A percentile compares a stretch with the other conserved stretches of the same genome.
Evolutionary conservation across 1,140 invertebrate genomes (phyloP).

Genomic region (Drosophila prosaltans): DNA sequence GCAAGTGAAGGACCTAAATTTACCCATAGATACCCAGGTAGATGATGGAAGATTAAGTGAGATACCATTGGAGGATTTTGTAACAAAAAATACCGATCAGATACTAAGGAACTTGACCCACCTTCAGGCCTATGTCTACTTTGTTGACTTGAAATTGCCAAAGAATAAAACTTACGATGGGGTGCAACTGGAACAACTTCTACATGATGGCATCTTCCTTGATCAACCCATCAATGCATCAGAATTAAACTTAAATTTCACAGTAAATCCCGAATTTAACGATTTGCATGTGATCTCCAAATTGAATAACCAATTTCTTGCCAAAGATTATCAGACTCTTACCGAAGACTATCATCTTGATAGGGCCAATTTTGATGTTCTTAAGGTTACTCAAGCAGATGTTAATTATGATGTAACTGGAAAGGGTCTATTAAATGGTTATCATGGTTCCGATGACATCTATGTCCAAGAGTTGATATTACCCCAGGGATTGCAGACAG

Average conservation of each 20-base stretch:
- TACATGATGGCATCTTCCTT: constrained; percentile 72
- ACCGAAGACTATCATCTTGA: constrained; percentile 55
- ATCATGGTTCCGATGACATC: constrained; percentile 30
- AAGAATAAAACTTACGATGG: constrained; percentile 67
- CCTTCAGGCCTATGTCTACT: constrained; percentile 82
- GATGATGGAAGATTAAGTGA: constrained; percentile 74
- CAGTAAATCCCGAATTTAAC: constrained; percentile 16
- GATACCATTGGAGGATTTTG: constrained; percentile 77
- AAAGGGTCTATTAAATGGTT: constrained; percentile 47
- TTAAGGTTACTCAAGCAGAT: constrained; percentile 44
- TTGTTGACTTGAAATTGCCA: constrained; percentile 74
- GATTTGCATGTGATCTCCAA: constrained; percentile 31
- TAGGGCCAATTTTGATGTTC: constrained; percentile 33
- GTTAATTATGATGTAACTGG: constrained; percentile 53
- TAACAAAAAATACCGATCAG: constrained; percentile 83
- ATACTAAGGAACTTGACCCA: constrained; percentile 60
- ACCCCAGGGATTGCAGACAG: constrained; percentile 47
- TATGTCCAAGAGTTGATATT: constrained; percentile 68
- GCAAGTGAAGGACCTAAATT: constrained; percentile 73
- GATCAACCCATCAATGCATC: constrained; percentile 42
- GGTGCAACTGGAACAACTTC: constrained; percentile 80
- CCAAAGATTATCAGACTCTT: constrained; percentile 56
- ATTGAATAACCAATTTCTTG: constrained; percentile 52
- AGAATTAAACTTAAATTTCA: constrained; percentile 45
- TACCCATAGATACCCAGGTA: constrained; percentile 68